phyloP scores from a whole-genome alignment of 2,797 vertebrate genomes.

The Cirrhinus mrigala region DNA sequence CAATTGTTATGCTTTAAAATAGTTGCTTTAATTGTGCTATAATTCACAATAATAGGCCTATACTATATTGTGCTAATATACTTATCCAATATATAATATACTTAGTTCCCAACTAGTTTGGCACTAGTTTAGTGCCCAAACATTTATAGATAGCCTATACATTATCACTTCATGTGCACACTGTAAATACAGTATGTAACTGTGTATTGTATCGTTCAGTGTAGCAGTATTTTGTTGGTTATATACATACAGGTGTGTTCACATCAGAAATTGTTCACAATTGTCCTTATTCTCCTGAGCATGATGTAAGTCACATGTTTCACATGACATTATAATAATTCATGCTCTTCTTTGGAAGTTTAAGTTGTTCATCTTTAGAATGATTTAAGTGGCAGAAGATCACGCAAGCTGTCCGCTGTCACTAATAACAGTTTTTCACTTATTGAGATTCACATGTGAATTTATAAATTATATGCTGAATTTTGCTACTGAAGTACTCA shows the following conservation, averaged over 20 bases:
- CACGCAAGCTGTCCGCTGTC: background rate
- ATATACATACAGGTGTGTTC: background rate
- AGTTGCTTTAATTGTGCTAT: background rate
- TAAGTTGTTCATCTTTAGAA: background rate
- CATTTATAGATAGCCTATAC: background rate
- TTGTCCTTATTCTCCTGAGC: background rate
- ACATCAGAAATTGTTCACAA: background rate
- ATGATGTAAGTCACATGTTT: background rate
- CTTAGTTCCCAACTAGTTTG: too few species aligned
- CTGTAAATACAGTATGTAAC: background rate
- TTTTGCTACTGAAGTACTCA: too few species aligned
- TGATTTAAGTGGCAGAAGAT: too few species aligned
- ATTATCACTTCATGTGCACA: background rate
- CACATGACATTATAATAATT: background rate
- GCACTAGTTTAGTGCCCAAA: too few species aligned
- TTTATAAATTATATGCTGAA: too few species aligned
- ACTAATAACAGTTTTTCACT: background rate
- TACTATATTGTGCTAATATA: background rate
- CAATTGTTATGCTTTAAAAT: background rate
- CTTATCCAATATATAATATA: background rate
- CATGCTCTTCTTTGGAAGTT: background rate
- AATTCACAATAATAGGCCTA: background rate
- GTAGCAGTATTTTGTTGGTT: background rate
- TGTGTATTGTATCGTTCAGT: background rate
- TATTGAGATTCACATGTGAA: too few species aligned